Percentiles rank a stretch among this genome's conserved stretches.
phyloP scores from a whole-genome alignment of 1,140 invertebrate species.

The Chelonus insularis region DNA sequence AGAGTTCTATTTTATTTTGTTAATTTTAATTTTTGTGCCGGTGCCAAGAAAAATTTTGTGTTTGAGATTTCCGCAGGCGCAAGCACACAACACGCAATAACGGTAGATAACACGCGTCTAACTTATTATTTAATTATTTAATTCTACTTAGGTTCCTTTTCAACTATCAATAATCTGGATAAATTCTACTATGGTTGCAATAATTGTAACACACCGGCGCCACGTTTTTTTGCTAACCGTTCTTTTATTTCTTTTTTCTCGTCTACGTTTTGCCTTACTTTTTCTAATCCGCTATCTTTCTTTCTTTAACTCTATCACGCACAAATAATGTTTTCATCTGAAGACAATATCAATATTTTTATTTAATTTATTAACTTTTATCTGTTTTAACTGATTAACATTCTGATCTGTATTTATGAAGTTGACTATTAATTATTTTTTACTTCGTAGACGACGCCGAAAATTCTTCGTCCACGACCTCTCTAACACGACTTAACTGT shows the following conservation, averaged over 20 bases:
- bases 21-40: neutral
- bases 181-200: neutral
- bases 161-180: neutral
- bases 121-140: neutral
- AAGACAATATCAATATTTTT: neutral
- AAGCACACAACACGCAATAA: conserved; percentile 2
- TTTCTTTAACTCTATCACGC: neutral
- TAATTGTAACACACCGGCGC: neutral
- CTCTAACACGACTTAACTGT: neutral
- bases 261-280: neutral
- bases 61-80: conserved; percentile 15
- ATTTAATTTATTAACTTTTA: neutral
- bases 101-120: conserved; percentile 1
- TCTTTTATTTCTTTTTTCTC: neutral
- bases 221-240: conserved; percentile 9
- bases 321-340: neutral
- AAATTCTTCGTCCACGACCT: neutral
- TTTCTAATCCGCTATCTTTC: neutral
- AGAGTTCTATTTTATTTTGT: neutral
- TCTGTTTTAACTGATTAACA: too few relatives aligned
- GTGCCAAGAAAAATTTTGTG: conserved; percentile 19
- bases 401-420: too few relatives aligned
- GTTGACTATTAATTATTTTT: too few relatives aligned
- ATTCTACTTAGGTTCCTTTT: neutral
- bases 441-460: neutral